Percentiles rank a stretch among this genome's conserved stretches.
phyloP scores from a whole-genome alignment of 2,113 vertebrate genomes.

The Ia io region DNA sequence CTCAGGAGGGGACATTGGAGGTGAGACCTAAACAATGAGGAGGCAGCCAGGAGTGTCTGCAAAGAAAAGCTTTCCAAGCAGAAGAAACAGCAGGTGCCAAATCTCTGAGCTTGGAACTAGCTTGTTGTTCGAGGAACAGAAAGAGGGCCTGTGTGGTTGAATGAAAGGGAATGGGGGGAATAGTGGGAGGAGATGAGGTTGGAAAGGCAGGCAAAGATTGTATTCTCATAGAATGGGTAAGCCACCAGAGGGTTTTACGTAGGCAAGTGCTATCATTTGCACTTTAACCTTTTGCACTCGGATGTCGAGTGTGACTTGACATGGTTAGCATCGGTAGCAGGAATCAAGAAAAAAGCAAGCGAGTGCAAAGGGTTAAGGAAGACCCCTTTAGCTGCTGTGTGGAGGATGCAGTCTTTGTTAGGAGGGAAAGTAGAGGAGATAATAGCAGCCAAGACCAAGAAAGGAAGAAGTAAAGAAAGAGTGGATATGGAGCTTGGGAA shows the following conservation, averaged over 20 bases:
- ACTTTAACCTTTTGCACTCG: too few relatives aligned
- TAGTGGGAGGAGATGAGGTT: not conserved
- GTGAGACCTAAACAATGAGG: not conserved
- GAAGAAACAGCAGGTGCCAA: not conserved
- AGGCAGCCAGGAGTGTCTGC: not conserved
- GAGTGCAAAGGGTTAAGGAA: too few relatives aligned
- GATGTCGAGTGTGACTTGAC: too few relatives aligned
- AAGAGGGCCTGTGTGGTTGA: not conserved
- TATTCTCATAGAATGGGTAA: not conserved
- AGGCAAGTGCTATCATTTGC: not conserved
- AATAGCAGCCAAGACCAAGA: not conserved
- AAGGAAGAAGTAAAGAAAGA: not conserved
- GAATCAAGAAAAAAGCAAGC: too few relatives aligned
- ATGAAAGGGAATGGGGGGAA: not conserved
- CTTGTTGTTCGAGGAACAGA: not conserved
- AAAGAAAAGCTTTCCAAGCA: not conserved
- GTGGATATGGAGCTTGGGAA: not conserved
- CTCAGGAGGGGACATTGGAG: not conserved
- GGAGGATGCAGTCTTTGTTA: not conserved
- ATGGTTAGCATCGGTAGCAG: too few relatives aligned
- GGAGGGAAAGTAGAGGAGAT: not conserved
- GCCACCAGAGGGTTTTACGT: not conserved
- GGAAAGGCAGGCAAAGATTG: not conserved
- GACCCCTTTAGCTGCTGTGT: too few relatives aligned
- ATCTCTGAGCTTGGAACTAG: not conserved